phyloP scores from a whole-genome alignment of 1,140 invertebrate genomes.

The Trachymyrmex cornetzi region DNA sequence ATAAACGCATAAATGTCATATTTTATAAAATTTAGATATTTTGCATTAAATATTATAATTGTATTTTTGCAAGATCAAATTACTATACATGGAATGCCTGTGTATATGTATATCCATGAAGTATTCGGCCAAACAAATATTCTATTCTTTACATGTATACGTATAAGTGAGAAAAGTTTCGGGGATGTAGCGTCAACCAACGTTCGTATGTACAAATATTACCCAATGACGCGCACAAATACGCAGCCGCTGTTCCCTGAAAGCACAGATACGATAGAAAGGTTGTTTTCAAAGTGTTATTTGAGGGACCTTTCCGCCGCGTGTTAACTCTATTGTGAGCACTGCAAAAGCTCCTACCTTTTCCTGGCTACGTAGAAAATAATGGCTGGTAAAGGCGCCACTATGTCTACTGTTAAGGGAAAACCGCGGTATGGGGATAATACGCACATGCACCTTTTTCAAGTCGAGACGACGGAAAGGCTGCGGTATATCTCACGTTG shows the following conservation, averaged over 20 bases:
- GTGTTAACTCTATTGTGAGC: slow-evolving; percentile 55
- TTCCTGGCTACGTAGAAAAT: slow-evolving; percentile 46
- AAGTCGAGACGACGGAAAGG: slow-evolving; percentile 19
- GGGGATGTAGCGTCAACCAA: slow-evolving; percentile 16
- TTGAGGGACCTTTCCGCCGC: slow-evolving; percentile 40
- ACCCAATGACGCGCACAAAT: slow-evolving; percentile 25
- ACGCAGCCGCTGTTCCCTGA: slow-evolving; percentile 12
- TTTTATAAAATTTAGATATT: slow-evolving; percentile 3
- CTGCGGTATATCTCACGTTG: slow-evolving; percentile 39
- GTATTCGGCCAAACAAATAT: not conserved
- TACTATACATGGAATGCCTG: not conserved
- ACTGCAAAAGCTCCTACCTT: slow-evolving; percentile 20
- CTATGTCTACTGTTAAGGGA: slow-evolving; percentile 52
- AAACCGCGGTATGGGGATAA: slow-evolving; percentile 38
- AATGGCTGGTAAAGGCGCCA: slow-evolving; percentile 60
- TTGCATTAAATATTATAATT: not conserved
- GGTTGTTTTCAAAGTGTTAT: slow-evolving; percentile 43
- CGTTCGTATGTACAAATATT: slow-evolving; percentile 20
- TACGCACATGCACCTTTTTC: slow-evolving; percentile 48
- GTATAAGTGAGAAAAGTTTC: slow-evolving; percentile 5
- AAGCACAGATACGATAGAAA: slow-evolving; percentile 48
- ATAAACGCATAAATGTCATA: not conserved
- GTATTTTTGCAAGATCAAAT: not conserved
- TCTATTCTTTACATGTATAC: not conserved
- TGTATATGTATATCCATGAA: not conserved